Base-by-base conservation (phyloP, 2,888 invertebrate species). In the Drosophila quasianomalipes region DNA sequence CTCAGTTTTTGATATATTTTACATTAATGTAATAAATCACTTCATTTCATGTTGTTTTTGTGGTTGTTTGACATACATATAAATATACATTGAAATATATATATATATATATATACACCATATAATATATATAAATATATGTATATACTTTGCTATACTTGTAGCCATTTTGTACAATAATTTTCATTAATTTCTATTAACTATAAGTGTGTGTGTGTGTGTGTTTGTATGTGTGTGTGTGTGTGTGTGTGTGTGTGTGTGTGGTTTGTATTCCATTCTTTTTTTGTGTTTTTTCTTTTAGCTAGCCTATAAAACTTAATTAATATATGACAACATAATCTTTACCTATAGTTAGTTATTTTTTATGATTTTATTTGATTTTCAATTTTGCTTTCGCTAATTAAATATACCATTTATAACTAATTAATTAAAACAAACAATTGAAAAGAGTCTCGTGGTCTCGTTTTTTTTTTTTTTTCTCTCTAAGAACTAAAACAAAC, bases 11-110 rank as follows among this genome's bases (percentile, higher is more conserved):
- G 61, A 74, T 74, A 82, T 75, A 79, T 82, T 89, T 86, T 89
- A 86, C 79, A 89, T 85, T 82, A 83, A 81, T 84, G 86, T 87
- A 89, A 89, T 87, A 84, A 85, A 88, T 89, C 87, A 88, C 85
- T 87, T 90, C 78, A 82, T 80, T 82, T 77, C 76, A 71, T 74
- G 66, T 74, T 77, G 53, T 71, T 71, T 66, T 70, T 76, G 47
- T 71, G 49, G 74, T 54, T 79, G 65, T 71, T 83, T 82, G 66
- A 78, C 59, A 74, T 78, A 70, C 63, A 35, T 19, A 57, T 14
- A 39, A 7, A 67, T 69, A 73, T 79, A 77, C 74, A 70, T 71
- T 55, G 44, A 69, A 58, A 73, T 64, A 68, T 75, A 72, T 54
- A 65, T 41, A 74, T 61, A 61, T 75, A 69, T 51, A 44, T 22